Percentiles rank a stretch among this genome's conserved stretches.
These are phyloP conservation scores for Antheraea mylitta DNA, from an alignment of 1,140 invertebrate species.

Conservation along the genomic window DNA sequence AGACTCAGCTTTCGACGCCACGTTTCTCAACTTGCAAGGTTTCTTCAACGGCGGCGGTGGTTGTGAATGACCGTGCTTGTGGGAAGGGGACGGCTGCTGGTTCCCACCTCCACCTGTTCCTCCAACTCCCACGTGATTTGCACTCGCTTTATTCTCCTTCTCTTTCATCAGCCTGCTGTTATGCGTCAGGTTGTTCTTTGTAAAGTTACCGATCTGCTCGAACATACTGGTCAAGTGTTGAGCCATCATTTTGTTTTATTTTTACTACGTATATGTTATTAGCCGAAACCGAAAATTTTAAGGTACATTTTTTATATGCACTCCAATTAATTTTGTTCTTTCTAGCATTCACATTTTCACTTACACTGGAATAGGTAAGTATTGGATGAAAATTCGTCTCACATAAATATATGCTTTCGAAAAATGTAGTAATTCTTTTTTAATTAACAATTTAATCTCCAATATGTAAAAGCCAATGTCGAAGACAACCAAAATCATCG, in stretches of 20 bases:
- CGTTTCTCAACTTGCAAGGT: conserved; percentile 70
- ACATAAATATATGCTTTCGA: too few relatives aligned
- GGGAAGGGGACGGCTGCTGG: conserved; percentile 49
- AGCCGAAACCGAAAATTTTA: conserved; percentile 42
- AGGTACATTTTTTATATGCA: conserved; percentile 33
- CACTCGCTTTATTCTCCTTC: conserved; percentile 53
- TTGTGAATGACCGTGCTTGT: conserved; percentile 40
- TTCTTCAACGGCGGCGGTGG: conserved; percentile 68
- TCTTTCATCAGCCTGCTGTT: conserved; percentile 65
- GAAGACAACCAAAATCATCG: too few relatives aligned
- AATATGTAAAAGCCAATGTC: too few relatives aligned
- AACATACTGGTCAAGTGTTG: conserved; percentile 76
- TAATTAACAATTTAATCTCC: too few relatives aligned
- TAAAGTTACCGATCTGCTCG: conserved; percentile 77
- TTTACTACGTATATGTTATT: conserved; percentile 17
- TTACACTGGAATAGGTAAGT: background rate
- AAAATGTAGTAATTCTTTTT: too few relatives aligned
- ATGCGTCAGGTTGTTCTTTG: conserved; percentile 73
- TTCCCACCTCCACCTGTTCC: conserved; percentile 30
- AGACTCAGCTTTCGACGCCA: conserved; percentile 62
- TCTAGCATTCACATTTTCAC: background rate
- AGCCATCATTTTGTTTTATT: conserved; percentile 67
- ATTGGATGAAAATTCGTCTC: conserved; percentile 36
- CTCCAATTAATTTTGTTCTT: background rate
- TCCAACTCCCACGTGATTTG: conserved; percentile 51